These are phyloP conservation scores for Sphecodes monilicornis DNA, from an alignment of 2,888 invertebrate species.

Conservation along the genomic window DNA sequence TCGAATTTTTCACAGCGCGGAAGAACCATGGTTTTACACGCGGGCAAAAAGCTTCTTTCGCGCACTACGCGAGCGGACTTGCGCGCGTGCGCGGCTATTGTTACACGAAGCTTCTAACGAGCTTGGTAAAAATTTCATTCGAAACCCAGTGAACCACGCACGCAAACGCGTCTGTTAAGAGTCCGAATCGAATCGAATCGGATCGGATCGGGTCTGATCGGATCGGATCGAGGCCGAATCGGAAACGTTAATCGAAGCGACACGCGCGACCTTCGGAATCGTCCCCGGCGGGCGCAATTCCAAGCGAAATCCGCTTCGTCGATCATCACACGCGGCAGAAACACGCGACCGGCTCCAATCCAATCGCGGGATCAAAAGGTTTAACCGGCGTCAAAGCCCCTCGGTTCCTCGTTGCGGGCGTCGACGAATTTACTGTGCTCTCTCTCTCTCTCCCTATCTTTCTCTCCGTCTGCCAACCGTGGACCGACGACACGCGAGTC, in stretches of 20 bases:
- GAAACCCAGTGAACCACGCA: not conserved
- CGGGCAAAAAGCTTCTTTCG: not conserved
- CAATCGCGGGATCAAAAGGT: constrained; percentile 50
- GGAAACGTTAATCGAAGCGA: constrained; percentile 10
- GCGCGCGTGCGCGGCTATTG: not conserved
- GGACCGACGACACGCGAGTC: not conserved
- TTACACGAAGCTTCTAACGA: not conserved
- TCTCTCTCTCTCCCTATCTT: not conserved
- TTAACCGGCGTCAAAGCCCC: constrained; percentile 32
- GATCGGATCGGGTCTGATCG: not conserved
- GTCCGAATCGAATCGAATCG: not conserved
- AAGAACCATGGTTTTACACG: not conserved
- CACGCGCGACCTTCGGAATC: constrained; percentile 14
- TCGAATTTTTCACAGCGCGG: constrained; percentile 28
- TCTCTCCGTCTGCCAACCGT: not conserved
- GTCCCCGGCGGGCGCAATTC: not conserved
- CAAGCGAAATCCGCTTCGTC: constrained; percentile 26
- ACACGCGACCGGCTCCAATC: constrained; percentile 33
- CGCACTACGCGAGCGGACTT: not conserved
- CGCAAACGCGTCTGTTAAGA: not conserved
- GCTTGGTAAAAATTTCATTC: not conserved
- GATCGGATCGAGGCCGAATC: not conserved
- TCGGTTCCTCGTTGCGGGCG: constrained; percentile 32
- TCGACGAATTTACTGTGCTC: not conserved
- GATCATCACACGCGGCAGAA: not conserved